These are phyloP conservation scores for Hypomesus transpacificus DNA, from an alignment of 2,113 vertebrate genomes.

Conservation along the genomic window DNA sequence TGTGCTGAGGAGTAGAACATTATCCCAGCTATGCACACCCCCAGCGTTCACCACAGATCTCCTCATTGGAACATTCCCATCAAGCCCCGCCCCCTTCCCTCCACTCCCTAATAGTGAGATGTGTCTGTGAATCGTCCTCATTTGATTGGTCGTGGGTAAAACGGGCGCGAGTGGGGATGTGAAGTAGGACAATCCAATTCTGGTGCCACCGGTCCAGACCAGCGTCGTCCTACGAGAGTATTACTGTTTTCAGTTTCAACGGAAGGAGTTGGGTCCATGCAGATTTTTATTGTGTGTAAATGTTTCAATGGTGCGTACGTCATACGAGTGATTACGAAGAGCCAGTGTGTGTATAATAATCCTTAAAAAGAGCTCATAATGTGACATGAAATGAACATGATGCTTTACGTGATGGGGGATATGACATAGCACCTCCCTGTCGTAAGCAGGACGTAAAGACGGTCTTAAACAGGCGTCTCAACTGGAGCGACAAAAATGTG, in stretches of 20 bases:
- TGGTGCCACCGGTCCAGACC: conserved; percentile 79
- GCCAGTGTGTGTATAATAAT: conserved; percentile 71
- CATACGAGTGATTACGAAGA: conserved; percentile 65
- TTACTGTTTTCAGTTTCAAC: conserved; percentile 49
- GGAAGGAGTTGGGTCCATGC: conserved; percentile 43
- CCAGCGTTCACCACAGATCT: conserved; percentile 32
- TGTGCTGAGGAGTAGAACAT: conserved; percentile 43
- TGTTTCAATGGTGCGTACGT: conserved; percentile 68
- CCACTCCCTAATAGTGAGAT: conserved; percentile 73
- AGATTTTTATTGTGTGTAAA: conserved; percentile 64
- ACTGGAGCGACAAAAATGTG: background rate
- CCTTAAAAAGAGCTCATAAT: conserved; percentile 68
- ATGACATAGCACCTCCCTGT: conserved; percentile 2
- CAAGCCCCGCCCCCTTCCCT: conserved; percentile 14
- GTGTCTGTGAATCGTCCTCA: conserved; percentile 86
- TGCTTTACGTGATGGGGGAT: conserved; percentile 49
- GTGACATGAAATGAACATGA: conserved; percentile 55
- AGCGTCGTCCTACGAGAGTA: conserved; percentile 64
- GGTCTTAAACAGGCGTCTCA: background rate
- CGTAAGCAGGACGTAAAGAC: background rate
- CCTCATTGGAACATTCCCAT: conserved; percentile 15
- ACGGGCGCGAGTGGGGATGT: conserved; percentile 1
- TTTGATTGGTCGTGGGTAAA: conserved; percentile 64
- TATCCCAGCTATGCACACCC: conserved; percentile 69
- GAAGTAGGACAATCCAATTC: conserved; percentile 30